Conservation (phyloP, 2,113 vertebrate genomes). For the Leuciscus idus region DNA sequence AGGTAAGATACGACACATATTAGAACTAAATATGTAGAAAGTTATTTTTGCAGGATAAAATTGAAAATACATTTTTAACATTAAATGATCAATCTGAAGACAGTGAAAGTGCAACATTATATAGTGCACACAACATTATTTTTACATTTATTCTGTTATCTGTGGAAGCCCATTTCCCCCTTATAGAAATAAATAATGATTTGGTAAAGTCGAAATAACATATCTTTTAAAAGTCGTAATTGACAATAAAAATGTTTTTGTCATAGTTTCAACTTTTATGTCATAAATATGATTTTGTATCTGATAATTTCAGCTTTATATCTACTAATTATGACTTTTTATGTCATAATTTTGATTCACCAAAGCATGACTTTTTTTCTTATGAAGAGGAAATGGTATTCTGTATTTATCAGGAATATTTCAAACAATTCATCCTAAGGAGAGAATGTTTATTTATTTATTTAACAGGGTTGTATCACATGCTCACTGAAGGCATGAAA, state of each 20-base stretch:
- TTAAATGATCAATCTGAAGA: neutral
- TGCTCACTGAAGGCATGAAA: neutral
- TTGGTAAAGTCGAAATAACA: neutral
- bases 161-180: neutral
- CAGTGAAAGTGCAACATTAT: neutral
- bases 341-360: neutral
- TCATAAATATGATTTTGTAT: neutral
- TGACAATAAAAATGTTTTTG: neutral
- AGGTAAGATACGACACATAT: slow-evolving; percentile 54
- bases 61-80: neutral
- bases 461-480: neutral
- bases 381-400: neutral
- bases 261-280: neutral
- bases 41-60: neutral
- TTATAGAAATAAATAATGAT: neutral
- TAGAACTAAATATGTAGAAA: neutral
- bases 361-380: neutral
- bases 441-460: neutral
- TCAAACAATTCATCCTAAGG: neutral
- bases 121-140: neutral
- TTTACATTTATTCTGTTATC: neutral
- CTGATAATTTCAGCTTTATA: neutral
- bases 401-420: neutral
- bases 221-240: neutral
- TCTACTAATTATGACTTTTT: neutral